Evolutionary conservation across 2,888 invertebrate species (phyloP), one percentile per base, ranked within the genome.

Genomic region (Eupithecia subumbrata): DNA sequence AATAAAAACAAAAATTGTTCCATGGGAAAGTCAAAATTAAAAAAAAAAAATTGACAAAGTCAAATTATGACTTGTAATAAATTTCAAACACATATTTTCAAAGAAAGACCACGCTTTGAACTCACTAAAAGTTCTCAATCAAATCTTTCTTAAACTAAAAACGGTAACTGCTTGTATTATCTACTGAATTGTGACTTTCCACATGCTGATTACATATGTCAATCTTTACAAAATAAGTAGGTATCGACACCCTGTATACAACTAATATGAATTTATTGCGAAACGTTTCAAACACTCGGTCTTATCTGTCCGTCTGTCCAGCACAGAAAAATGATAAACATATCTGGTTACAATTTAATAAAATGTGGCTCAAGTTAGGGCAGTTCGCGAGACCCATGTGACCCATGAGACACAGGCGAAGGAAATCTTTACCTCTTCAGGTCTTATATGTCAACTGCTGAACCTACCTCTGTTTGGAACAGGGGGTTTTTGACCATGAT

Each of bases 321-420:
- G 90, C 82, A 88, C 91, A 92, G 92, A 92, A 93, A 91, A 92
- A 85, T 87, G 91, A 93, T 93, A 92, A 92, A 86, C 82, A 86
- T 92, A 92, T 93, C 90, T 89, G 89, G 91, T 93, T 92, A 90
- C 91, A 91, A 85, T 88, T 87, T 88, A 87, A 88, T 88, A 82
- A 83, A 76, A 63, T 67, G 34, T 16, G 73, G 83, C 30, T 56
- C 78, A 87, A 87, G 84, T 82, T 77, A 82, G 22, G 73, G 81
- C 84, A 75, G 78, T 56, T 25, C n/a, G 75, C 77, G 77, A 37
- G 37, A 4, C 56, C n/a, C 11, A n/a, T 52, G n/a, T 16, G 8
- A 40, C 40, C 40, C 40, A n/a, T n/a, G n/a, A n/a, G n/a, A n/a
- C 40, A 9, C 40, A 40, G 40, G 40, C 40, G 7, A 37, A 37